These are phyloP conservation scores for Polyploca ridens DNA, from an alignment of 2,888 invertebrate genomes.

Conservation along the genomic window DNA sequence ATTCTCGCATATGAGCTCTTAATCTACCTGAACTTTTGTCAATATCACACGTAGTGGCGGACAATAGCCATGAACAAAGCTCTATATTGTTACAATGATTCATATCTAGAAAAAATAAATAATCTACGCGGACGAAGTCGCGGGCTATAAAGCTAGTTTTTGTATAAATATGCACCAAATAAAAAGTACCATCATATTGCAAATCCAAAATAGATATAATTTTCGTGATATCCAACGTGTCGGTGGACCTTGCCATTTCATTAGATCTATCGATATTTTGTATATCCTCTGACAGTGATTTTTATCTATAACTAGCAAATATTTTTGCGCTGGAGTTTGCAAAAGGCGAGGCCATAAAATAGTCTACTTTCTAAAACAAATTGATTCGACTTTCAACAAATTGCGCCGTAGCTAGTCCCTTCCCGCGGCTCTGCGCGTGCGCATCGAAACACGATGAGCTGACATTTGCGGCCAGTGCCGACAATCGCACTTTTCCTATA, in stretches of 20 bases:
- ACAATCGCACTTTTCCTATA: slow-evolving; percentile 49
- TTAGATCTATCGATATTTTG: neutral
- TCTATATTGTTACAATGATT: too few species aligned
- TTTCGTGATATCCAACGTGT: too few species aligned
- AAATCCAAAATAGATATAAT: too few species aligned
- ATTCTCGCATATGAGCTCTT: too few species aligned
- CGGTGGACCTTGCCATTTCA: neutral
- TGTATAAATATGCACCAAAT: too few species aligned
- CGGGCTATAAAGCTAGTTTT: too few species aligned
- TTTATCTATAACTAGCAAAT: slow-evolving; percentile 32
- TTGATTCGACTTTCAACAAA: slow-evolving; percentile 81
- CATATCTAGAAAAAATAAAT: too few species aligned
- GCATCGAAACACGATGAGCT: slow-evolving; percentile 52
- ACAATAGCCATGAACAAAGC: too few species aligned
- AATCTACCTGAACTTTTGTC: too few species aligned
- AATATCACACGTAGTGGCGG: too few species aligned
- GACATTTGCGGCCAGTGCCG: slow-evolving; percentile 52
- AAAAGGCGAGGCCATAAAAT: slow-evolving; percentile 56
- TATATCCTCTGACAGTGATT: neutral
- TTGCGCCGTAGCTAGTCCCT: slow-evolving; percentile 47
- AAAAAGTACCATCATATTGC: too few species aligned
- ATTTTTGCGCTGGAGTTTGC: slow-evolving; percentile 39
- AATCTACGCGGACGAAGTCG: too few species aligned
- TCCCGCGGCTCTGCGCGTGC: slow-evolving; percentile 40
- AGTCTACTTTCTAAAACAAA: slow-evolving; percentile 80